Evolutionary conservation across 2,797 vertebrate species (phyloP).

Genomic region (Siniperca undulata): DNA sequence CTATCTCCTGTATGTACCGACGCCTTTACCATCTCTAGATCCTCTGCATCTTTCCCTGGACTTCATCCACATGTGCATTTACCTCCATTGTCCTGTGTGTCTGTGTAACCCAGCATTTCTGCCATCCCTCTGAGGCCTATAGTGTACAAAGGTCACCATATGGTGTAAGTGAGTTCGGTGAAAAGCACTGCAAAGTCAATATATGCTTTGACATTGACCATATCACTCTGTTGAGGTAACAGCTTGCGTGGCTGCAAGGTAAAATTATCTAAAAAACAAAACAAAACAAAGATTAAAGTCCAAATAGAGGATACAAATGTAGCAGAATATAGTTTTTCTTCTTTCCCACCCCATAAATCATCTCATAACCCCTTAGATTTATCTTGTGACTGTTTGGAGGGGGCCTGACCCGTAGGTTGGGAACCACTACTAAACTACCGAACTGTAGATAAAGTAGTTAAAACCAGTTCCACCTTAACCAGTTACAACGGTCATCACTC

Average conservation of each 20-base stretch:
- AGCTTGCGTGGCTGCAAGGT: constrained; percentile 18
- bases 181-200: constrained; percentile 63
- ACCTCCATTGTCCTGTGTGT: constrained; percentile 45
- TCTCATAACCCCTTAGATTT: not conserved
- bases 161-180: constrained; percentile 53
- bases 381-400: too few relatives aligned
- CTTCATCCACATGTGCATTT: constrained; percentile 31
- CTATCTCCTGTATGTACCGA: not conserved
- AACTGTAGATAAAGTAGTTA: not conserved
- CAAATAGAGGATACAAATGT: too few relatives aligned
- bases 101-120: constrained; percentile 34
- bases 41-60: constrained; percentile 5
- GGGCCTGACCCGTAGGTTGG: too few relatives aligned
- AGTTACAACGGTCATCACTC: too few relatives aligned
- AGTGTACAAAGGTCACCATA: constrained; percentile 71
- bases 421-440: not conserved
- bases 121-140: constrained; percentile 45
- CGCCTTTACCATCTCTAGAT: not conserved
- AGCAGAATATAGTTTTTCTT: too few relatives aligned
- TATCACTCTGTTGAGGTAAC: constrained; percentile 26
- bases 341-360: not conserved
- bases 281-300: too few relatives aligned
- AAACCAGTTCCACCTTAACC: not conserved
- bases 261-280: too few relatives aligned
- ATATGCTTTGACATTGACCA: constrained; percentile 53